Percentiles rank a stretch among this genome's conserved stretches.
phyloP scores from a whole-genome alignment of 2,888 invertebrate genomes.

The Conus canariensis region DNA sequence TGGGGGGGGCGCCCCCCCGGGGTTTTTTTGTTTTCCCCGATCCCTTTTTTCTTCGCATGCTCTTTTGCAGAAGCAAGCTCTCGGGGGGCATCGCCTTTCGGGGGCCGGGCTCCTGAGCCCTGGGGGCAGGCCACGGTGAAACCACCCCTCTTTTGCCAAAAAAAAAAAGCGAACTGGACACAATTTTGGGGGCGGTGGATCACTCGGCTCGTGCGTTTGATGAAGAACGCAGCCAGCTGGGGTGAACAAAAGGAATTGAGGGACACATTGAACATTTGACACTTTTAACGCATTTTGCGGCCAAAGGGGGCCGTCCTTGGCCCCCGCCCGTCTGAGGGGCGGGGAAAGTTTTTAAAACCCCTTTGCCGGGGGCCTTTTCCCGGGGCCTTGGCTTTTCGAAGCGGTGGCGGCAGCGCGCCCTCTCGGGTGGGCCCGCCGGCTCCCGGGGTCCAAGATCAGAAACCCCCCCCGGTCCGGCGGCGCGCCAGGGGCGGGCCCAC shows the following conservation, averaged over 20 bases:
- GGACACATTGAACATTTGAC: slow-evolving; percentile 82
- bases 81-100: slow-evolving; percentile 79
- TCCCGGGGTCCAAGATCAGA: no score
- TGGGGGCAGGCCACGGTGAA: background rate
- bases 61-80: slow-evolving; percentile 52
- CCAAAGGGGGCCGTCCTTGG: slow-evolving; percentile 77
- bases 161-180: background rate
- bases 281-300: slow-evolving; percentile 84
- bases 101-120: slow-evolving; percentile 77
- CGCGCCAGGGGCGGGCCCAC: no score
- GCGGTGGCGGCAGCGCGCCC: no score
- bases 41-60: no score
- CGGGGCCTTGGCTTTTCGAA: slow-evolving; percentile 13
- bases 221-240: slow-evolving; percentile 82
- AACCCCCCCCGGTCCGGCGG: no score
- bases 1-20: background rate
- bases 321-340: slow-evolving; percentile 77
- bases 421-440: no score
- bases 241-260: slow-evolving; percentile 79
- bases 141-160: background rate
- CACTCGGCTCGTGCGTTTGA: slow-evolving; percentile 78
- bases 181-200: background rate
- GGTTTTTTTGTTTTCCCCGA: no score
- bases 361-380: slow-evolving; percentile 27
- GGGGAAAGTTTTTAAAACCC: slow-evolving; percentile 51